Conservation (phyloP, 2,888 invertebrate genomes). For the Choristoneura rosaceana region DNA sequence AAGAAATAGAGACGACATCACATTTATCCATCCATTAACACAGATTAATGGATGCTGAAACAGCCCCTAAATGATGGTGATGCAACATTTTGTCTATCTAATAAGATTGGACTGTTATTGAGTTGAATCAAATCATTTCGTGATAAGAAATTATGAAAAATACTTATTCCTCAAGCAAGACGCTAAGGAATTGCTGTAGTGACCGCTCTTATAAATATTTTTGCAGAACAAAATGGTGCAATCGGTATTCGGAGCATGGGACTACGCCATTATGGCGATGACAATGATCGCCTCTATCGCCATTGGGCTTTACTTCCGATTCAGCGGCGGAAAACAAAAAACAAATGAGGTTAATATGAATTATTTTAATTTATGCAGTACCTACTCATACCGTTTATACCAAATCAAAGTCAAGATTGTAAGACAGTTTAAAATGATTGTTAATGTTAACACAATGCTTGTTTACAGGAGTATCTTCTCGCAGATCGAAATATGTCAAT, state of each 20-base stretch:
- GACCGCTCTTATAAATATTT: slow-evolving; percentile 11
- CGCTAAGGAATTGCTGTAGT: too few species aligned
- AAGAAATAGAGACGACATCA: too few species aligned
- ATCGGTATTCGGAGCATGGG: slow-evolving; percentile 87
- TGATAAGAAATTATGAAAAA: too few species aligned
- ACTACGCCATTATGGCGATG: slow-evolving; percentile 90
- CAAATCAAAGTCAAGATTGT: not conserved
- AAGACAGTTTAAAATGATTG: slow-evolving; percentile 10
- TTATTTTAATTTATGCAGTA: not conserved
- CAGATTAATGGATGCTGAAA: too few species aligned
- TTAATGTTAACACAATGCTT: slow-evolving; percentile 22
- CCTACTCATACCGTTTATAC: slow-evolving; percentile 1
- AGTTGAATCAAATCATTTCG: too few species aligned
- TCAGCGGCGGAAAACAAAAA: slow-evolving; percentile 93
- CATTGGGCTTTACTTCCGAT: slow-evolving; percentile 94
- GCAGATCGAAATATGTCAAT: slow-evolving; percentile 93
- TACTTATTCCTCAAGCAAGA: too few species aligned
- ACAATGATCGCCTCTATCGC: slow-evolving; percentile 89
- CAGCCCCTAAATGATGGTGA: too few species aligned
- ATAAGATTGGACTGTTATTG: too few species aligned
- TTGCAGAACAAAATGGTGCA: slow-evolving; percentile 59
- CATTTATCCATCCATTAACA: too few species aligned
- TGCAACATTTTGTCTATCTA: too few species aligned
- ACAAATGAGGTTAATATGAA: slow-evolving; percentile 88
- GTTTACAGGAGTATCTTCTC: slow-evolving; percentile 91